Conservation (phyloP, 2,888 invertebrate genomes). For the Melanophora roralis region DNA sequence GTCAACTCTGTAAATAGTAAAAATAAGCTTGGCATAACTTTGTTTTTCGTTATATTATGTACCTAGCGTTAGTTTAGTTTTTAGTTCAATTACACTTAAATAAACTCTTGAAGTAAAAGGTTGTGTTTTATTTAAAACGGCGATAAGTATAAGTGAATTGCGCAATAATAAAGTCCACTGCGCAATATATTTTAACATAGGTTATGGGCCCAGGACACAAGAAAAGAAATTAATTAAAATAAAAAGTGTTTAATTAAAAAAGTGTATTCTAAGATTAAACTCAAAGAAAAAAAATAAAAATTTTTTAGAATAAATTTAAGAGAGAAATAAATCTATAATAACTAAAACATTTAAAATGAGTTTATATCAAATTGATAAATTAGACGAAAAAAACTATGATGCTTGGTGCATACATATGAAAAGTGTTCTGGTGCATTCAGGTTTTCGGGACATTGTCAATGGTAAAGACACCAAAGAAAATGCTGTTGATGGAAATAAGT, state of each 20-base stretch:
- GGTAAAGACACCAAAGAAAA: not conserved
- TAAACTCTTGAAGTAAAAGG: no score
- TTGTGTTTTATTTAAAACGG: no score
- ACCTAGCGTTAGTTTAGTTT: no score
- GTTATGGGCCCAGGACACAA: not conserved
- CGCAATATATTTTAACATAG: not conserved
- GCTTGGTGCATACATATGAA: constrained; percentile 14
- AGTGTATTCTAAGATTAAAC: not conserved
- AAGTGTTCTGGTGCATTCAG: constrained; percentile 20
- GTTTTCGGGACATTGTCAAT: not conserved
- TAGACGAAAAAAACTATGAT: constrained; percentile 29
- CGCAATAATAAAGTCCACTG: no score
- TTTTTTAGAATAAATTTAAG: no score
- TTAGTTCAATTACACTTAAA: no score
- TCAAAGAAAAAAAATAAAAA: no score
- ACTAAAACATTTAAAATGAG: not conserved
- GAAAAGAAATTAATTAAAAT: not conserved
- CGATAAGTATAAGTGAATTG: no score
- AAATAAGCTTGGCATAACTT: no score
- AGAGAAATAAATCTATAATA: no score
- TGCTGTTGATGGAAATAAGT: not conserved
- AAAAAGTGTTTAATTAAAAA: not conserved
- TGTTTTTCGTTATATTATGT: no score
- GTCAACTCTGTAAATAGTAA: no score
- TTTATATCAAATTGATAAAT: constrained; percentile 32